These are phyloP conservation scores for Cephus nigrinus DNA, from an alignment of 2,888 invertebrate species.

Conservation along the genomic window DNA sequence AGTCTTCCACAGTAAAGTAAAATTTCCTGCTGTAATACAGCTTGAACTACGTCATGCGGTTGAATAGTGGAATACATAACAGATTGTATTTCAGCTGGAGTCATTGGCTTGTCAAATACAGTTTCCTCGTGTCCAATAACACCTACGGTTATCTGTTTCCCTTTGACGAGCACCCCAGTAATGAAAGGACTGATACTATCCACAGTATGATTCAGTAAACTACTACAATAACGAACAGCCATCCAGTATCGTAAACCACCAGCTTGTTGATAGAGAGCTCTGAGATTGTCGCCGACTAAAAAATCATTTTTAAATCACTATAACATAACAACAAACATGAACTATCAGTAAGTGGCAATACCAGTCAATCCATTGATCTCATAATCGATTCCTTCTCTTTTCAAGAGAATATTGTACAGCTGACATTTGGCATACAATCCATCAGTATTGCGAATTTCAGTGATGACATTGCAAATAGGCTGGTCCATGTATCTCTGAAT, in stretches of 20 bases:
- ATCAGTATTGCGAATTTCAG: constrained; percentile 75
- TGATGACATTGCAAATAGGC: constrained; percentile 80
- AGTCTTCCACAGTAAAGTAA: constrained; percentile 93
- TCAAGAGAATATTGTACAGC: constrained; percentile 83
- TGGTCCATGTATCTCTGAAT: constrained; percentile 73
- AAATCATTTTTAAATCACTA: constrained; percentile 25
- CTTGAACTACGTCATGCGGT: constrained; percentile 90
- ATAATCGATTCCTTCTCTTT: constrained; percentile 84
- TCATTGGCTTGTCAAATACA: constrained; percentile 97
- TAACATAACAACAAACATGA: not conserved
- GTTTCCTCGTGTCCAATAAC: constrained; percentile 95
- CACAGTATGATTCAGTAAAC: constrained; percentile 91
- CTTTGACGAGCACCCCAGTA: constrained; percentile 96
- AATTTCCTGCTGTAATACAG: constrained; percentile 93
- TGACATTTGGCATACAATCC: constrained; percentile 86
- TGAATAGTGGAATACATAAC: constrained; percentile 92
- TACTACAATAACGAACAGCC: constrained; percentile 94
- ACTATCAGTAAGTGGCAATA: constrained; percentile 31
- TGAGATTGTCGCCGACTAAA: constrained; percentile 77
- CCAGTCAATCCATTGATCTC: constrained; percentile 72
- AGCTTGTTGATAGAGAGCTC: constrained; percentile 82
- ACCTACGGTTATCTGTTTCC: constrained; percentile 96
- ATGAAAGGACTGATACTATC: constrained; percentile 99
- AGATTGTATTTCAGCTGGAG: constrained; percentile 93
- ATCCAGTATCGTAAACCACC: constrained; percentile 90